These are phyloP conservation scores for Caradrina kadenii DNA, from an alignment of 2,888 invertebrate species.

Conservation along the genomic window DNA sequence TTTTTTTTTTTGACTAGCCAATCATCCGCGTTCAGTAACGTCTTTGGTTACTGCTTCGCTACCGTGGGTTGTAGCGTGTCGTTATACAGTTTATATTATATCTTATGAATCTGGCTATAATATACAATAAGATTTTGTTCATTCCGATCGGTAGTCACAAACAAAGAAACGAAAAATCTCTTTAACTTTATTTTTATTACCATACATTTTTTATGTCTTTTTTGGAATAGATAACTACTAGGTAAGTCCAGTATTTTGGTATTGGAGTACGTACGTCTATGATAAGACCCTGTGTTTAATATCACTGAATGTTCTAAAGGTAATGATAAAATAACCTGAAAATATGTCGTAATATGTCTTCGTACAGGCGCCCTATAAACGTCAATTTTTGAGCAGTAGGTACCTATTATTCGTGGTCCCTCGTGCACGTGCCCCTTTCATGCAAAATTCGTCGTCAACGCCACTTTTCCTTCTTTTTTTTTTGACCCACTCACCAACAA, in stretches of 20 bases:
- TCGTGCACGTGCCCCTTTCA: slow-evolving; percentile 9
- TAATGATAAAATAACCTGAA: background rate
- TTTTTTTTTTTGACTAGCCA: too few species aligned
- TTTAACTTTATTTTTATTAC: too few species aligned
- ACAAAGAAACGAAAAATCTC: too few species aligned
- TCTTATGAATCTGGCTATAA: too few species aligned
- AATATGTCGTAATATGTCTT: slow-evolving; percentile 9
- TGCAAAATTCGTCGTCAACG: slow-evolving; percentile 13
- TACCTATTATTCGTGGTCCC: background rate
- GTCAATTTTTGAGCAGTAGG: slow-evolving; percentile 12
- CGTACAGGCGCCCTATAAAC: slow-evolving; percentile 7
- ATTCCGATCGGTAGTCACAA: too few species aligned
- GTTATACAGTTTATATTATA: too few species aligned
- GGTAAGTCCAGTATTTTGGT: background rate
- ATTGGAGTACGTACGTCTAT: background rate
- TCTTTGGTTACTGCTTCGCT: background rate
- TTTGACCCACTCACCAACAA: slow-evolving; percentile 40
- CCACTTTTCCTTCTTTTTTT: slow-evolving; percentile 34
- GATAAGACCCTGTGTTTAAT: background rate
- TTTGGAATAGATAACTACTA: background rate
- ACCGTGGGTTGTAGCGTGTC: too few species aligned
- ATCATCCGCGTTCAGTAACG: too few species aligned
- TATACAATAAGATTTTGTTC: too few species aligned
- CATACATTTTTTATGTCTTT: background rate
- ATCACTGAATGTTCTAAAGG: background rate